A percentile compares a stretch with the other conserved stretches of the same genome.
Evolutionary conservation across 1,140 invertebrate genomes (phyloP).

Genomic region (Zaprionus camerounensis): DNA sequence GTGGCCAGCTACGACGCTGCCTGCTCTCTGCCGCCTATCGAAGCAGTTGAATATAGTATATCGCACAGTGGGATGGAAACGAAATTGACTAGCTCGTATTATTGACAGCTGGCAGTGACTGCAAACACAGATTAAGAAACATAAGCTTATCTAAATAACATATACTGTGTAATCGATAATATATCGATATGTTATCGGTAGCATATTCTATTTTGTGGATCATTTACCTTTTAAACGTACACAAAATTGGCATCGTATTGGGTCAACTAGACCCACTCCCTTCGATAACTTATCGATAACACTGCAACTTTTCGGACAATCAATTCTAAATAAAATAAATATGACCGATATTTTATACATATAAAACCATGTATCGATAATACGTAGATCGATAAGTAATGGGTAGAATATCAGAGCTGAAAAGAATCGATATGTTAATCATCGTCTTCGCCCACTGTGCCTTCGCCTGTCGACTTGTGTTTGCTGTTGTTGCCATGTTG

Average conservation of each 20-base stretch:
- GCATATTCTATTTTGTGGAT: no score
- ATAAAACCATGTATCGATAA: neutral
- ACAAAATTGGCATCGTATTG: no score
- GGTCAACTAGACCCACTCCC: no score
- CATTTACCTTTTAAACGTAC: no score
- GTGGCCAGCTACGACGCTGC: constrained; percentile 47
- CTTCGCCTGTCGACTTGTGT: neutral
- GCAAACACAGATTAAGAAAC: neutral
- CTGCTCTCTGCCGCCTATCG: constrained; percentile 16
- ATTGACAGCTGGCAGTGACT: neutral
- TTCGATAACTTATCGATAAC: neutral
- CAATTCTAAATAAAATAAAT: neutral
- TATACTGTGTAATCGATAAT: neutral
- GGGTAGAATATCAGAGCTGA: neutral
- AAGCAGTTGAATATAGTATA: neutral
- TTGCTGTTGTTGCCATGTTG: constrained; percentile 27
- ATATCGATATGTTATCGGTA: neutral
- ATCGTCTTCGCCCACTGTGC: constrained; percentile 36
- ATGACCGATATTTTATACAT: neutral
- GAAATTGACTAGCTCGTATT: neutral
- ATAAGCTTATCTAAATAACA: neutral
- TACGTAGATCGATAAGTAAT: neutral
- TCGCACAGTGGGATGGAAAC: constrained; percentile 24
- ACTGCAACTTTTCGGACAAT: neutral
- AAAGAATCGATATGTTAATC: neutral